Conservation (phyloP, 1,140 invertebrate species). For the Caenorhabditis latens region DNA sequence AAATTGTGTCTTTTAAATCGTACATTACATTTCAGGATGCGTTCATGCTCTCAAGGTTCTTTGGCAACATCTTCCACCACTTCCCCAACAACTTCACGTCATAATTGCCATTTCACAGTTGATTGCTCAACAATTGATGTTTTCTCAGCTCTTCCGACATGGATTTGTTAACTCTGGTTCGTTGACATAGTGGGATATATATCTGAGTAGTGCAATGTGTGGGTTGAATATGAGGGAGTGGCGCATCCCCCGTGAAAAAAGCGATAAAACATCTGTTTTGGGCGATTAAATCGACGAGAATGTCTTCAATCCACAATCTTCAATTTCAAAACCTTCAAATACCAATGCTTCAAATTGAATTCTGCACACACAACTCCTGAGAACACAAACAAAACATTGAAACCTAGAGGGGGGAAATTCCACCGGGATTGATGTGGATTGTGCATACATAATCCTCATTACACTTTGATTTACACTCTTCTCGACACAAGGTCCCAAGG, state of each 20-base stretch:
- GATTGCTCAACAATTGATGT: slow-evolving; percentile 77
- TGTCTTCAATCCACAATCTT: slow-evolving; percentile 29
- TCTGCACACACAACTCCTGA: not conserved
- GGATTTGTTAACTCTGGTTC: slow-evolving; percentile 77
- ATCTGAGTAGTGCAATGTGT: not conserved
- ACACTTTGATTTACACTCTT: slow-evolving; percentile 51
- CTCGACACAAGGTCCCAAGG: slow-evolving; percentile 23
- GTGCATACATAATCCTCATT: slow-evolving; percentile 44
- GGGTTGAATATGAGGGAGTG: slow-evolving; percentile 47
- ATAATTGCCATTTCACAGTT: slow-evolving; percentile 73
- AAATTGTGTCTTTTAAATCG: slow-evolving; percentile 65
- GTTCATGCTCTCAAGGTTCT: slow-evolving; percentile 66
- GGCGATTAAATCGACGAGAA: slow-evolving; percentile 50
- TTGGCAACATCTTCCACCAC: slow-evolving; percentile 75
- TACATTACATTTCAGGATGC: slow-evolving; percentile 59
- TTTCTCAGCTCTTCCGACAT: slow-evolving; percentile 75
- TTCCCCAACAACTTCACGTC: slow-evolving; percentile 74
- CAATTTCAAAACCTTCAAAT: slow-evolving; percentile 33
- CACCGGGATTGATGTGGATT: not conserved
- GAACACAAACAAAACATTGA: not conserved
- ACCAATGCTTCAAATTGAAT: slow-evolving; percentile 3
- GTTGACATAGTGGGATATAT: slow-evolving; percentile 42
- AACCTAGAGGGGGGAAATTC: not conserved
- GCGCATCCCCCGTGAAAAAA: slow-evolving; percentile 50
- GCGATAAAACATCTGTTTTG: slow-evolving; percentile 54